Evolutionary conservation across 2,113 vertebrate genomes (phyloP), one percentile per base, ranked within the genome.

Genomic region (Copsychus sechellarum): DNA sequence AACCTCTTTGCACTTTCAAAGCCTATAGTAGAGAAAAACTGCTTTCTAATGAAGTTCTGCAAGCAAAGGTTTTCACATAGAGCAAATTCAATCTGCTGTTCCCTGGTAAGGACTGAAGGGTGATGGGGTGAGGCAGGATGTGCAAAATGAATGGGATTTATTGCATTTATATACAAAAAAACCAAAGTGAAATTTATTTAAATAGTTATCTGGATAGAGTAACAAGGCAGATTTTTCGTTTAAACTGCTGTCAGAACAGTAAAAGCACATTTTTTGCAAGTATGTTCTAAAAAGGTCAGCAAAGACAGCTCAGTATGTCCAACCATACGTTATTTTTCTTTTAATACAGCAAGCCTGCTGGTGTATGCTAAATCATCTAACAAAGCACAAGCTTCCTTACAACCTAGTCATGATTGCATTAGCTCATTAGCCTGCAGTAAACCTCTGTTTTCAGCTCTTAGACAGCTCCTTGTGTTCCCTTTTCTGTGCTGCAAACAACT

Each of bases 101-200:
- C 67, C 67, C 82, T 67, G 53, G 38, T 54, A 51, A 73, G 56
- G 67, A 34, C 71, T 43, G 54, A 53, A 77, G 26, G 79, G 38
- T 38, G 45, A 81, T 0, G 1, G 51, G 64, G 81, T n/a, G 90
- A 86, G 60, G 71, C 88, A 82, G 83, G 71, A 73, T 73, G 84
- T 94, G 88, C 72, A 90, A 95, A 88, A 58, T 22, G 8, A 76
- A 64, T 84, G 47, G 72, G 48, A 48, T 86, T 96, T 96, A 95
- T 92, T 96, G 93, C 95, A 71, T 86, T 92, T 81, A 81, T 64
- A 64, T 65, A 89, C 72, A 95, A 91, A 87, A 87, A 86, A 90
- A 1, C 43, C 50, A 76, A 83, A 71, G 72, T 71, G 72, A 92
- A 88, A 74, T 13, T 23, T 48, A 93, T 87, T 87, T 79, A 67